phyloP scores from a whole-genome alignment of 1,140 invertebrate species.

The Elymnias hypermnestra region DNA sequence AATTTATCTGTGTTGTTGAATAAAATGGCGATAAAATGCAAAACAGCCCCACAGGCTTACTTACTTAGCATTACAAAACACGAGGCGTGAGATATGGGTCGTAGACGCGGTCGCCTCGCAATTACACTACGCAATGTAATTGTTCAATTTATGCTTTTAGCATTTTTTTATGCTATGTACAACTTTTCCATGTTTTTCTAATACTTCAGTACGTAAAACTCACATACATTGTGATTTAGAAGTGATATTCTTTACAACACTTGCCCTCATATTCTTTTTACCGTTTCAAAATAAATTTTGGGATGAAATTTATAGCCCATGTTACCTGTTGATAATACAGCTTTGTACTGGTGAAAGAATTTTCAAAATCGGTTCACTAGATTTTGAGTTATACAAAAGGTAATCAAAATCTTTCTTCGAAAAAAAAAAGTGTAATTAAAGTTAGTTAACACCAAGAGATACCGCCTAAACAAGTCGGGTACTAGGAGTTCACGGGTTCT shows the following conservation, averaged over 20 bases:
- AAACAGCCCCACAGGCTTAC: constrained; percentile 6
- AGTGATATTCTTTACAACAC: too few species aligned
- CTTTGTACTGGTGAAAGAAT: too few species aligned
- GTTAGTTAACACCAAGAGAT: constrained; percentile 32
- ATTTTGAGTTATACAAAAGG: not conserved
- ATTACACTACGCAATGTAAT: constrained; percentile 22
- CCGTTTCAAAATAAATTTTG: too few species aligned
- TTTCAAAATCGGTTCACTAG: too few species aligned
- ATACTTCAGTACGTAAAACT: too few species aligned
- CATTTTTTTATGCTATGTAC: too few species aligned
- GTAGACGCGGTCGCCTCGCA: constrained; percentile 9
- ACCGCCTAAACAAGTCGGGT: constrained; percentile 41
- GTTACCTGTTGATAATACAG: too few species aligned
- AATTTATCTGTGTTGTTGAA: not conserved
- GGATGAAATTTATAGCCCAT: too few species aligned
- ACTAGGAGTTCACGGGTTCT: constrained; percentile 49
- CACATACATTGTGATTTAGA: too few species aligned
- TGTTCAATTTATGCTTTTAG: constrained; percentile 15
- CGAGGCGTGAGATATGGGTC: constrained; percentile 21
- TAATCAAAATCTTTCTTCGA: not conserved
- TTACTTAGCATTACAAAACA: constrained; percentile 16
- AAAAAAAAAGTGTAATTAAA: not conserved
- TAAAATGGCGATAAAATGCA: not conserved
- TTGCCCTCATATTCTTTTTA: too few species aligned
- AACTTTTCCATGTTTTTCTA: too few species aligned